Conservation (phyloP, 1,140 invertebrate genomes). For the Muscidifurax raptorellus region DNA sequence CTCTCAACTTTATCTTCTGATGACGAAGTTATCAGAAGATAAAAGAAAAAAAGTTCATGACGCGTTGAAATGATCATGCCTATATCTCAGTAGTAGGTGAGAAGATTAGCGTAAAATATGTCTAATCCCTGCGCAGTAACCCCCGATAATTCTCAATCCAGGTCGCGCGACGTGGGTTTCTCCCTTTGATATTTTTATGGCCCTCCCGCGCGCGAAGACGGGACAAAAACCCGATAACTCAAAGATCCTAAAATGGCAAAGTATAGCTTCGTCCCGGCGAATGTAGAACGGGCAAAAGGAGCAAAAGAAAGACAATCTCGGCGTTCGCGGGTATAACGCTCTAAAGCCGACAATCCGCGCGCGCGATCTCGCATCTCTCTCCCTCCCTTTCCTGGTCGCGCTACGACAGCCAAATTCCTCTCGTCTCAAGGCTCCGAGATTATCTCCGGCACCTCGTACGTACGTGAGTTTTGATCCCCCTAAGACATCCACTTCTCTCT, state of each 20-base stretch:
- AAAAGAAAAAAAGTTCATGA: too few relatives aligned
- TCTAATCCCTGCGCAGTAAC: too few relatives aligned
- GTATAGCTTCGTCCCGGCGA: neutral
- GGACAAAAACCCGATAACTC: neutral
- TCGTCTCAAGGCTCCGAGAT: neutral
- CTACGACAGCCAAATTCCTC: slow-evolving; percentile 19
- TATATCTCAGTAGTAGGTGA: too few relatives aligned
- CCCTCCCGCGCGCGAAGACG: neutral
- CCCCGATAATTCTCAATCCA: too few relatives aligned
- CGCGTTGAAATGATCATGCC: too few relatives aligned
- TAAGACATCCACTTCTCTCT: slow-evolving; percentile 6
- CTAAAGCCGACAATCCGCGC: slow-evolving; percentile 17
- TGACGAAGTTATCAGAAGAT: too few relatives aligned
- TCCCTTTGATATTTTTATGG: too few relatives aligned
- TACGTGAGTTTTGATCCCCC: slow-evolving; percentile 27
- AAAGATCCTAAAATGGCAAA: neutral
- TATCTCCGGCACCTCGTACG: neutral
- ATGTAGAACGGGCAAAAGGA: neutral
- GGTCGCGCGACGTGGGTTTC: too few relatives aligned
- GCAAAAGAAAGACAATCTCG: neutral
- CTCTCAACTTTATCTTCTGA: too few relatives aligned
- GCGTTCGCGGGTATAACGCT: slow-evolving; percentile 2
- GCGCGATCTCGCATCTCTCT: neutral
- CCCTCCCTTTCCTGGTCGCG: neutral
- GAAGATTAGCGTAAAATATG: too few relatives aligned